Conservation (phyloP, 23 tunicate genomes). For the Ciona savignyi region DNA sequence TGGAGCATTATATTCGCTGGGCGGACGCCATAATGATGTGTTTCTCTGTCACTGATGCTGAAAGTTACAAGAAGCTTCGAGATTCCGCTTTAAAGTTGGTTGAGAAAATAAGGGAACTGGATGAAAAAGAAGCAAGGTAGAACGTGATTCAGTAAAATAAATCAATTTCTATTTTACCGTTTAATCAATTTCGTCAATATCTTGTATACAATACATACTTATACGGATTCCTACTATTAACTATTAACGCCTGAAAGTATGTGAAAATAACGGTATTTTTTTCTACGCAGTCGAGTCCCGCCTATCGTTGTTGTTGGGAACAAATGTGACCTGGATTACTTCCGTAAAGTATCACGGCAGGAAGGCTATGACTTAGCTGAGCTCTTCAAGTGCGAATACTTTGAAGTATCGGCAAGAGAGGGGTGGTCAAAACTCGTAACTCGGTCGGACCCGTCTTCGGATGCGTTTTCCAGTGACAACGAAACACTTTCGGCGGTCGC, state of each 20-base stretch:
- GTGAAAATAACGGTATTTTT: too few species aligned
- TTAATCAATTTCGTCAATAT: too few species aligned
- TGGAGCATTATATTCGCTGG: constrained; percentile 80
- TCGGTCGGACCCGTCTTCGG: neutral
- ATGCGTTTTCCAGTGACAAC: neutral
- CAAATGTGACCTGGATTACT: constrained; percentile 78
- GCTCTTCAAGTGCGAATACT: constrained; percentile 55
- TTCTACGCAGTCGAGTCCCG: constrained; percentile 46
- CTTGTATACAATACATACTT: too few species aligned
- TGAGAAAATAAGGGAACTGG: constrained; percentile 20
- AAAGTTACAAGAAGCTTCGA: constrained; percentile 43
- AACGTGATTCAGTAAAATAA: neutral
- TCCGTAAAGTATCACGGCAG: constrained; percentile 39
- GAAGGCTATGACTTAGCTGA: constrained; percentile 67
- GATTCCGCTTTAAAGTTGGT: constrained; percentile 32
- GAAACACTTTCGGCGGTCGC: constrained; percentile 13
- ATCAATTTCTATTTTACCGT: neutral
- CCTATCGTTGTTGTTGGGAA: constrained; percentile 82
- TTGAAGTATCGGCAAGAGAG: constrained; percentile 85
- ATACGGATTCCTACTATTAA: too few species aligned
- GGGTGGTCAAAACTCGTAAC: constrained; percentile 70
- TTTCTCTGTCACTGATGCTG: constrained; percentile 68
- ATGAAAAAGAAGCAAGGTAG: constrained; percentile 44
- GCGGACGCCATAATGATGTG: constrained; percentile 96
- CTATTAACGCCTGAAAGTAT: too few species aligned